phyloP scores from a whole-genome alignment of 2,113 vertebrate genomes.

The Camelus bactrianus region DNA sequence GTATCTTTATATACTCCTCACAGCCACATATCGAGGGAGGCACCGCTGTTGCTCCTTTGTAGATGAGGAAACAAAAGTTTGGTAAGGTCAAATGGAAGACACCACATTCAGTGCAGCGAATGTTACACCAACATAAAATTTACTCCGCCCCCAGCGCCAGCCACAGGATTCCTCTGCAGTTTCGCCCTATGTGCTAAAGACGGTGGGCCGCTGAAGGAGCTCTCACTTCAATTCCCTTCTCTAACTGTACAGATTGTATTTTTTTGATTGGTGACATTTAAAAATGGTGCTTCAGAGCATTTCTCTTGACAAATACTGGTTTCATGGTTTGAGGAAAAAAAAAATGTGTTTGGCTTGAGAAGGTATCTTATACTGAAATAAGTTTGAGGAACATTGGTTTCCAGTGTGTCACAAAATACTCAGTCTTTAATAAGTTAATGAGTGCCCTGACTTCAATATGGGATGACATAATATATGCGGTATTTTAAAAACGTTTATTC shows the following conservation, averaged over 20 bases:
- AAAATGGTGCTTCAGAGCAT: background rate
- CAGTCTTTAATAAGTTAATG: constrained; percentile 45
- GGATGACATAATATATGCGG: background rate
- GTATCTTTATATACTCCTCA: background rate
- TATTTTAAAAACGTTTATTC: constrained; percentile 60
- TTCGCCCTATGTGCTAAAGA: background rate
- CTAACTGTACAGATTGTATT: background rate
- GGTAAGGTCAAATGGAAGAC: background rate
- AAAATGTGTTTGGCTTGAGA: background rate
- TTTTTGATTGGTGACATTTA: background rate
- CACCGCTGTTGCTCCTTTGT: background rate
- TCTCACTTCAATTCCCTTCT: background rate
- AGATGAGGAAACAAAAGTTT: background rate
- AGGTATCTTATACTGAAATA: background rate
- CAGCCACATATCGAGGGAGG: background rate
- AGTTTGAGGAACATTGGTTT: constrained; percentile 30
- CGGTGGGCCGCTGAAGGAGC: background rate
- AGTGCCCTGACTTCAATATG: background rate
- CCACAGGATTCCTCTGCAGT: background rate
- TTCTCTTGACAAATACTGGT: background rate
- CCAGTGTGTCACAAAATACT: background rate
- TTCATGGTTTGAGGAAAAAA: background rate
- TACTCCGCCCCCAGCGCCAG: background rate
- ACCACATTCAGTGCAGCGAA: too few species aligned
- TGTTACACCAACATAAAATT: background rate